These are phyloP conservation scores for Holothuria scabra DNA, from an alignment of 53 echinoderm and acorn worm genomes.

Conservation along the genomic window DNA sequence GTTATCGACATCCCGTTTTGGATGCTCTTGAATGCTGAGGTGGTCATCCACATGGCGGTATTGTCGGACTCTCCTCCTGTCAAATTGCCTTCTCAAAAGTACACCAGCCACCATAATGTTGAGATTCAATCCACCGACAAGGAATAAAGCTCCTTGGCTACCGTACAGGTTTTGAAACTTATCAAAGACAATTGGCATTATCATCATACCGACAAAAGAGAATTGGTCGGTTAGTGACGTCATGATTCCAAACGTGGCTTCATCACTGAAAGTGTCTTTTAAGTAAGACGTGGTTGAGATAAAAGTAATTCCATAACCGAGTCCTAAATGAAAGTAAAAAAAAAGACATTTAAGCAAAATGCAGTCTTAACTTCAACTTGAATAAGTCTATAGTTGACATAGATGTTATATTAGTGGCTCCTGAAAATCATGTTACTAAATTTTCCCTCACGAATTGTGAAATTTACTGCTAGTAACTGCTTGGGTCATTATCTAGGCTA, in stretches of 20 bases:
- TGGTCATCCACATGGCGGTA: too few relatives aligned
- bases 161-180: not conserved
- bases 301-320: not conserved
- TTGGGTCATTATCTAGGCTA: too few relatives aligned
- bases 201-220: not conserved
- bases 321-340: not conserved
- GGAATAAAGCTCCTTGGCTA: not conserved
- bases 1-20: too few relatives aligned
- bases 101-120: conserved; percentile 17
- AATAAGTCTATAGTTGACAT: too few relatives aligned
- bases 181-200: not conserved
- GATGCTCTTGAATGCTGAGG: too few relatives aligned
- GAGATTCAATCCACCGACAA: not conserved
- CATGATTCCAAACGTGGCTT: not conserved
- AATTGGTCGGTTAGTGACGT: not conserved
- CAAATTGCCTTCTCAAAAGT: not conserved
- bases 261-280: not conserved
- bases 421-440: too few relatives aligned
- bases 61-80: too few relatives aligned
- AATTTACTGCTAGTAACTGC: too few relatives aligned
- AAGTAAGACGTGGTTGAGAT: not conserved
- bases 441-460: too few relatives aligned
- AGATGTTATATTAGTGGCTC: too few relatives aligned
- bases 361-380: too few relatives aligned
- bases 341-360: too few relatives aligned